Evolutionary conservation across 2,113 vertebrate genomes (phyloP), one percentile per base, ranked within the genome.

Genomic region (Hystrix brachyura): DNA sequence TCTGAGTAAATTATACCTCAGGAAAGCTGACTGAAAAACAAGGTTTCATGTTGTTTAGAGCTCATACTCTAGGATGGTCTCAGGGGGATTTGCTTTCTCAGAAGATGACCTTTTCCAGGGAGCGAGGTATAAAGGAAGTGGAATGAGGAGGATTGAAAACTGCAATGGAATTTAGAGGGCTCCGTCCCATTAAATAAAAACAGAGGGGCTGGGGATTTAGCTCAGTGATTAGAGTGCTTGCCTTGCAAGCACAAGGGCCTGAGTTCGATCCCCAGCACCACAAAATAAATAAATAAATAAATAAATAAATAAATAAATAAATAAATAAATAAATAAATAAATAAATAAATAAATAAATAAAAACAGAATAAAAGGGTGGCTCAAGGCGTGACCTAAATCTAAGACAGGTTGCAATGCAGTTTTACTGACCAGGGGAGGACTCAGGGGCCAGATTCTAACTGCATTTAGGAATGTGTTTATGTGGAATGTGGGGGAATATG

Each of bases 401-500:
- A 12, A 14, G 23, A 74, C 21, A 76, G 71, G 48, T 53, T 84
- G 32, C n/a, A 53, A 55, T 27, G 67, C 55, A 86, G 67, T 85
- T 78, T 80, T 65, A 29, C 18, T 27, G 14, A 23, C 21, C 64
- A 27, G 60, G 17, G 21, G 38, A 95, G 64, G 43, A 82, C 59
- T 32, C 65, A 57, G 76, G 13, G 94, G 29, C 43, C 76, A 46
- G 79, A 95, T 57, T 89, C 53, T 78, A n/a, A 87, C 81, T 27
- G 18, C 25, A 51, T 65, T 76, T 67, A 14, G 27, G 29, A 60
- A 46, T 21, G 46, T 51, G 43, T 46, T 74, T 27, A 1, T 27
- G n/a, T 27, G 12, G 38, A 25, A 19, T 9, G 4, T 21, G 21
- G 53, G 18, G 11, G 11, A 0, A 0, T 2, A 8, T 29, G 57